Evolutionary conservation across 1,140 invertebrate genomes (phyloP).

Genomic region (Diachasmimorpha longicaudata): DNA sequence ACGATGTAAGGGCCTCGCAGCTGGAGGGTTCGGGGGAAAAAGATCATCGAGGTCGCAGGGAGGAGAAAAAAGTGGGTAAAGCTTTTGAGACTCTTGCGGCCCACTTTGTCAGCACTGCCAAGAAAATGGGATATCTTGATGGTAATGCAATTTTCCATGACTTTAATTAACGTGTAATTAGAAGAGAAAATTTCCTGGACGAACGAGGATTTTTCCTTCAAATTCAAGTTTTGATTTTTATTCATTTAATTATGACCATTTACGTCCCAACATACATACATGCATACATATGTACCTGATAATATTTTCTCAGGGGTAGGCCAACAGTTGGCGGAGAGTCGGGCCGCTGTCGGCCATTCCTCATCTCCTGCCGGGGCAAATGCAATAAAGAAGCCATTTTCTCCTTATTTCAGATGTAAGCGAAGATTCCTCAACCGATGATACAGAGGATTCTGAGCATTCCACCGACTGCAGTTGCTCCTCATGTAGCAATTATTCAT

Average conservation of each 20-base stretch:
- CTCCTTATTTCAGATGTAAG: background rate
- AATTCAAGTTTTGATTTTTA: too few species aligned
- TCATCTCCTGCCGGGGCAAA: too few species aligned
- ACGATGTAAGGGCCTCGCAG: background rate
- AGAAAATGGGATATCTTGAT: background rate
- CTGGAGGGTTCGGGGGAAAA: background rate
- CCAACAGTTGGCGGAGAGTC: too few species aligned
- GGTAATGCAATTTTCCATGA: background rate
- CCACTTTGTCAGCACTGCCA: conserved; percentile 10
- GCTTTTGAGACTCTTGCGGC: conserved; percentile 8
- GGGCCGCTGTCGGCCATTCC: too few species aligned
- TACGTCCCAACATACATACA: too few species aligned
- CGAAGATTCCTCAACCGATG: conserved; percentile 8
- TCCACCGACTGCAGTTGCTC: conserved; percentile 12
- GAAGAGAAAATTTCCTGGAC: too few species aligned
- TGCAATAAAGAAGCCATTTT: too few species aligned
- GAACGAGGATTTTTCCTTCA: too few species aligned
- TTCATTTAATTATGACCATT: too few species aligned
- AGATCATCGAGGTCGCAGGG: background rate
- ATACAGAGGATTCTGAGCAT: conserved; percentile 13
- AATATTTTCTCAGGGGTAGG: too few species aligned
- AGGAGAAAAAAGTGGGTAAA: conserved; percentile 20
- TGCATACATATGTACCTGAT: too few species aligned
- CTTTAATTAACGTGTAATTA: background rate
- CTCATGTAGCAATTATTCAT: background rate